Evolutionary conservation across 2,797 vertebrate genomes (phyloP), one percentile per base, ranked within the genome.

Genomic region (Peromyscus eremicus): DNA sequence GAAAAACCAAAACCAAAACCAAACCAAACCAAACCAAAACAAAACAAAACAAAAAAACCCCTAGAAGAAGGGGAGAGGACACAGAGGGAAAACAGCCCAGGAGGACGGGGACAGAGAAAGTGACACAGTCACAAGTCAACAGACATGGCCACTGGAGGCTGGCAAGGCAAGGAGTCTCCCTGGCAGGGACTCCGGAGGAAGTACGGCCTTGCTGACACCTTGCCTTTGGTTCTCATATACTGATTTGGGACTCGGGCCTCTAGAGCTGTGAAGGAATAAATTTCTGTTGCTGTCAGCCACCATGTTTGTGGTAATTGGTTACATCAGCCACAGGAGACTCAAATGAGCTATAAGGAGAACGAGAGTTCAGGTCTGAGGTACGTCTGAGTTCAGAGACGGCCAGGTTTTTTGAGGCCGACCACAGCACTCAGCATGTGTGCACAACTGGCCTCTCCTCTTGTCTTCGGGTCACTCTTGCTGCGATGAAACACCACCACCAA

Each of bases 381-480:
- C 57, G 34, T 85, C 27, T 4, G 6, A 46, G 70, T 25, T 29
- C 6, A 76, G 16, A 2, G 46, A 32, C 13, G 8, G 0, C 55
- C 40, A 34, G 73, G 6, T 0, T 23, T 40, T 5, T 6, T 0
- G 14, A 62, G 70, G 19, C 13, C 14, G 46, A 11, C 4, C n/a
- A 77, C 52, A 57, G 29, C 13, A 5, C 77, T 21, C 49, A 46
- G 81, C 21, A 13, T 21, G 27, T 7, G 8, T 2, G 7, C 11
- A 25, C 9, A 5, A 9, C 32, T 21, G 5, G 29, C 34, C 11
- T 66, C 25, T 52, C 0, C 0, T 9, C 73, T 75, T 27, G 71
- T 70, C 16, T 70, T 9, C 23, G n/a, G n/a, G n/a, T 43, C 13
- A 76, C 25, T 29, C 14, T 76, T 76, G 25, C 73, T 76, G 40